Evolutionary conservation across 1,140 invertebrate species (phyloP), one percentile per base, ranked within the genome.

Genomic region (Bombus sibiricus): DNA sequence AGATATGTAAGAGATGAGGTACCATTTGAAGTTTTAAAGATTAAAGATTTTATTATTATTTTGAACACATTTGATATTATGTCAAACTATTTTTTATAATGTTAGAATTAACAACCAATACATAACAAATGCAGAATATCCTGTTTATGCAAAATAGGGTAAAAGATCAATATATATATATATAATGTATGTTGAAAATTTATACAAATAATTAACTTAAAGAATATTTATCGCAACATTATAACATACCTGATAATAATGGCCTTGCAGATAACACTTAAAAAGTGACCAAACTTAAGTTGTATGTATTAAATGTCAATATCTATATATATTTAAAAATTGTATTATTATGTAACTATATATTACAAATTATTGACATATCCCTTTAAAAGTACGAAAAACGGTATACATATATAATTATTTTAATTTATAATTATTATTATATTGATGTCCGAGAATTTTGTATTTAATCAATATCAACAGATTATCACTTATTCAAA

Each of bases 201-300:
- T 39, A 47, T 62, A 2, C 6, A 32, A 39, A 47, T 32, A 77
- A 64, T 34, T 69, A 69, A 87, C 15, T 73, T 8, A 15, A 64
- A 62, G 15, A 57, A 62, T 47, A 86, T 59, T 62, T 41, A 41
- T 77, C 37, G 59, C 8, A 18, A 3, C n/a, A 80, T 13, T 74
- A 37, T 72, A 80, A 64, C 62, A 85, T 78, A 89, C 57, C 66
- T 88, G 25, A 80, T 80, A 32, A 73, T 41, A 34, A 87, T 83
- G 71, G 86, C 62, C 86, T 88, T 88, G 68, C 74, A 64, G 77
- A 68, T 53, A 34, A 84, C 64, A 88, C 28, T 77, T 77, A 32
- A 37, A 72, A 85, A 47, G 32, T 64, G 81, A 81, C 82, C 32
- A 85, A 89, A 81, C 22, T 22, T 62, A 18, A 75, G 43, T 43